Base-by-base conservation (phyloP, 2,797 vertebrate genomes). In the Fringilla coelebs region DNA sequence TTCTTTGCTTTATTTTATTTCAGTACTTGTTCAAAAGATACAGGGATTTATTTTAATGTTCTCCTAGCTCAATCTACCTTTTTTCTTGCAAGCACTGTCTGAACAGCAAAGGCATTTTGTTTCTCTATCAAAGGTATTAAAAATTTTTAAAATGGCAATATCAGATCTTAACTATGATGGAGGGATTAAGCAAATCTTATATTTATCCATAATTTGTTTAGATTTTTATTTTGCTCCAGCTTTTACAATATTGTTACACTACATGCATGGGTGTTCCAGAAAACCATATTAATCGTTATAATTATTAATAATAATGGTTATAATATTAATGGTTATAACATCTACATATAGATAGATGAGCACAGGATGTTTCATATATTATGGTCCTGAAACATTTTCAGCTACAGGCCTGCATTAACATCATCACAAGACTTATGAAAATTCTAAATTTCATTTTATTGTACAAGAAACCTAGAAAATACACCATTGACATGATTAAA, bases 1-100 rank as follows among this genome's bases (percentile, higher is more conserved):
- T 95, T 98, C 94, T 97, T 97, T 68, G 78, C 74, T 97, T 97
- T 97, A 94, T 97, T 97, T 97, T 96, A 95, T 93, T 96, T 96
- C 89, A 86, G 91, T 80, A 88, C 88, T 90, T 83, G 60, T 90
- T 97, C 63, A 95, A 95, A 95, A 95, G 43, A 90, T 91, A 75
- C 9, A 61, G 28, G 41, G 22, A 95, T 83, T 92, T 93, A 78
- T 88, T 96, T 91, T 60, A 91, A 77, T 71, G 89, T 74, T 95
- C 41, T 89, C 52, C 48, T 73, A 58, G 41, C 91, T 71, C 73
- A 67, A 90, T 91, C 90, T 92, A 93, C 43, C 25, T 55, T 81
- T 60, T 40, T 48, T 48, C 90, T 83, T 66, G 15, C 57, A 55
- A 88, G 20, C 15, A 24, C n/a, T 49, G 62, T 15, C n/a, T 88